Base-by-base conservation (phyloP, 2,888 invertebrate species). In the Drosophila setosimentum region DNA sequence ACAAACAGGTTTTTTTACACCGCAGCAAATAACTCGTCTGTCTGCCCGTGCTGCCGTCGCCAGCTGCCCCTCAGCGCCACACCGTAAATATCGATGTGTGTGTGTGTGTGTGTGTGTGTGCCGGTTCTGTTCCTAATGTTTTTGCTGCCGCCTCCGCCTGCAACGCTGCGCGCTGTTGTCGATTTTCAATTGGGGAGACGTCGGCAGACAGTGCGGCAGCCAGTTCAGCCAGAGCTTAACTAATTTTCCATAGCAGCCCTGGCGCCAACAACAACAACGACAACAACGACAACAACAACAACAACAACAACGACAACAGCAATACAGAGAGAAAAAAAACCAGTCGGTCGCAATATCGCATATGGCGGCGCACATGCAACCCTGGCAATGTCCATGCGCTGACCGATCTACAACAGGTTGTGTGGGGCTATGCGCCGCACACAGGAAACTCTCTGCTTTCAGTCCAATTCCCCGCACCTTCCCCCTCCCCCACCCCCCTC, bases 1-100 rank as follows among this genome's bases (percentile, higher is more conserved):
- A 87, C 90, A 87, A 87, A 87, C 87, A 87, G 87, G 87, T 87
- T 87, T 90, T 83, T 81, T 79, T 87, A 89, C 89, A 89, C 87
- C 85, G 87, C 84, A 84, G 82, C 80, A 89, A 88, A 90, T 90
- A 90, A 86, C 90, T 88, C 85, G 83, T 76, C 80, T 79, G 90
- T 83, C 88, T 68, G 71, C 75, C 74, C 82, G 81, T 70, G 73
- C 68, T 67, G 67, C 60, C 76, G 24, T 54, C 63, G 73, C 77
- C 70, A 55, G 67, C 66, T 71, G 62, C 78, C 67, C 67, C 78
- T 71, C 83, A 89, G 89, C 84, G 82, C 87, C 73, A 78, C 78
- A 68, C 37, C 55, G 60, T 67, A 51, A 42, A n/a, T 62, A 57
- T 65, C 40, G 11, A 21, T 40, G 35, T 53, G 10, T 58, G 35